Base-by-base conservation (phyloP, 2,888 invertebrate species). In the Sesamia inferens region DNA sequence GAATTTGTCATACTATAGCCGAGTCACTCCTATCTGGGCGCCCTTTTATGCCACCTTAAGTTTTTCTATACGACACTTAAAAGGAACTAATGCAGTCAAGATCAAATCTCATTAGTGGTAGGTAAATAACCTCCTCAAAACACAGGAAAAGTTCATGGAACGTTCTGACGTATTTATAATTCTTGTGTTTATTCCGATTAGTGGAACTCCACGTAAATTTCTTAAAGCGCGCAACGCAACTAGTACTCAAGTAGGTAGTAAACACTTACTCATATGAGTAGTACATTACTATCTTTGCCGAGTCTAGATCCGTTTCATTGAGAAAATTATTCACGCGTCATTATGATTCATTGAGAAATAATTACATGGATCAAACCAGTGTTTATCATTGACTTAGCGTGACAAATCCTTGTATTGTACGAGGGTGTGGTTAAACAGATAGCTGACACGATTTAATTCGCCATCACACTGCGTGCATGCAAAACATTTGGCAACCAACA, bases 261-360 rank as follows among this genome's bases (percentile, higher is more conserved):
- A 78, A 82, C 65, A 72, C 39, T 83, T 71, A 79, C 71, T 83
- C 79, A 81, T 74, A 31, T 3, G 31, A 31, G 31, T 31, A 83
- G 71, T 81, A 68, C 71, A 54, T 67, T 67, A 79, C 57, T 63
- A 74, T 74, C 68, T 74, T 55, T 58, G 48, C 67, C 0, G 44
- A 64, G 71, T 77, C 69, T 74, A 77, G 76, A 70, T 79, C 59
- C 39, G 77, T 71, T 57, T 10, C 84, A 85, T 85, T 84, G 59
- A 84, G 76, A 19, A 74, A 71, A 79, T 63, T 63, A 48, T 24
- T 39, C 57, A 44, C 64, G 68, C 71, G 82, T 84, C 78, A 76
- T 61, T 48, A 51, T 78, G 76, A 81, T 58, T 85, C 84, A 83
- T 81, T 71, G 59, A n/a, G 77, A 83, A 79, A 69, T 81, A 71